These are phyloP conservation scores for Entomobrya proxima DNA, from an alignment of 2,888 invertebrate genomes.

Conservation along the genomic window DNA sequence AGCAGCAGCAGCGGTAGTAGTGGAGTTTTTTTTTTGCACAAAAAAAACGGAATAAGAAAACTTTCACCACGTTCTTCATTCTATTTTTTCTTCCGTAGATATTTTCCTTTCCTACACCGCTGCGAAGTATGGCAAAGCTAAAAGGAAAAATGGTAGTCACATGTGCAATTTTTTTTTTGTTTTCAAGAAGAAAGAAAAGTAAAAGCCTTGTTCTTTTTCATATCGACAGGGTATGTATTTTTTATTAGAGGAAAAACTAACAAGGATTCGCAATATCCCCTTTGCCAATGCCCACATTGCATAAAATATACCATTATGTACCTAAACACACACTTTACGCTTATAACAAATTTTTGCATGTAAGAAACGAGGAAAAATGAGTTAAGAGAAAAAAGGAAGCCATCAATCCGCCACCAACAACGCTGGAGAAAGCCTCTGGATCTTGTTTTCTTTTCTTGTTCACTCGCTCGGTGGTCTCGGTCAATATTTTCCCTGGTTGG, in stretches of 20 bases:
- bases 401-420: neutral
- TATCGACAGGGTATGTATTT: neutral
- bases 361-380: neutral
- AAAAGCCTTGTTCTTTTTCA: neutral
- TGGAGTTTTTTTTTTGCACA: too few relatives aligned
- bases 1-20: too few relatives aligned
- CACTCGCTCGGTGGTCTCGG: slow-evolving; percentile 8
- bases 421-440: neutral
- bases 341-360: too few relatives aligned
- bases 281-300: neutral
- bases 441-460: neutral
- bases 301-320: neutral
- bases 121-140: neutral
- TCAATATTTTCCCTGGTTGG: slow-evolving; percentile 36
- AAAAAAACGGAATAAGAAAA: neutral
- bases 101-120: neutral
- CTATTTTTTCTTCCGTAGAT: neutral
- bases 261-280: slow-evolving; percentile 34
- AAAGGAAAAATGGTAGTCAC: neutral
- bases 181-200: neutral
- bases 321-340: too few relatives aligned
- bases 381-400: slow-evolving; percentile 3
- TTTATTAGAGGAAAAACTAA: neutral
- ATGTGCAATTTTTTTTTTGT: neutral
- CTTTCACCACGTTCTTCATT: neutral